Evolutionary conservation across 2,113 vertebrate species (phyloP).

Genomic region (Caranx ignobilis): DNA sequence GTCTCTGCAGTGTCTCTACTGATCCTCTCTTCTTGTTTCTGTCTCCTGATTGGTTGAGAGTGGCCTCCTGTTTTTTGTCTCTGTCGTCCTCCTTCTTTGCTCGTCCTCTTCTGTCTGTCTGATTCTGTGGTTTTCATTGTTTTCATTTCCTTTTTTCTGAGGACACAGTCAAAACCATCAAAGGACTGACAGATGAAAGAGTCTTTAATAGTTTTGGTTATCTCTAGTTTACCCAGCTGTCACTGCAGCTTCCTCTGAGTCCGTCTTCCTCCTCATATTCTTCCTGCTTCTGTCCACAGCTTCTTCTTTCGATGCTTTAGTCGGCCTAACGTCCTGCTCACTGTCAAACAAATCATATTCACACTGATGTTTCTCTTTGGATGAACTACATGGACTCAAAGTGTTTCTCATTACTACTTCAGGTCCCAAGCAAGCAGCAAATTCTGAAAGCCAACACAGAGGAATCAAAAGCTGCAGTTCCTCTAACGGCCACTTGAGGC

Average conservation of each 20-base stretch:
- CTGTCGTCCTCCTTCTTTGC: background rate
- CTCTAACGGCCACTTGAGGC: too few species aligned
- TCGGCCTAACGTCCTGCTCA: background rate
- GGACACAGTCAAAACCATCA: background rate
- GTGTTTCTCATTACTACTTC: background rate
- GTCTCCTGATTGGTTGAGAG: slow-evolving; percentile 2
- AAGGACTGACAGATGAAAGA: too few species aligned
- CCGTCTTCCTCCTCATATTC: background rate
- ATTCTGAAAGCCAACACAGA: too few species aligned
- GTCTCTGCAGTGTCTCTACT: background rate
- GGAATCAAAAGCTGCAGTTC: too few species aligned
- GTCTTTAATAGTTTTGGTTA: background rate
- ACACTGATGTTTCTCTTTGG: background rate
- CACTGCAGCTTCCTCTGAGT: background rate
- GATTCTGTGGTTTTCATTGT: background rate
- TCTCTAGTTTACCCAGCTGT: background rate
- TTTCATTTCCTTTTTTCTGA: slow-evolving; percentile 26
- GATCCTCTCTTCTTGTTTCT: background rate
- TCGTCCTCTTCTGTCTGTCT: slow-evolving; percentile 22
- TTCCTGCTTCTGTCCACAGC: background rate
- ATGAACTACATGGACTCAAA: background rate
- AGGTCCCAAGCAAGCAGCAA: background rate
- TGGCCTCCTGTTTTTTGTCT: slow-evolving; percentile 21
- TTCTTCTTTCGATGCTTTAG: background rate
- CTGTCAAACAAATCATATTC: background rate